A percentile compares a stretch with the other conserved stretches of the same genome.
These are phyloP conservation scores for Melinopterus prodromus DNA, from an alignment of 2,888 invertebrate species.

Conservation along the genomic window DNA sequence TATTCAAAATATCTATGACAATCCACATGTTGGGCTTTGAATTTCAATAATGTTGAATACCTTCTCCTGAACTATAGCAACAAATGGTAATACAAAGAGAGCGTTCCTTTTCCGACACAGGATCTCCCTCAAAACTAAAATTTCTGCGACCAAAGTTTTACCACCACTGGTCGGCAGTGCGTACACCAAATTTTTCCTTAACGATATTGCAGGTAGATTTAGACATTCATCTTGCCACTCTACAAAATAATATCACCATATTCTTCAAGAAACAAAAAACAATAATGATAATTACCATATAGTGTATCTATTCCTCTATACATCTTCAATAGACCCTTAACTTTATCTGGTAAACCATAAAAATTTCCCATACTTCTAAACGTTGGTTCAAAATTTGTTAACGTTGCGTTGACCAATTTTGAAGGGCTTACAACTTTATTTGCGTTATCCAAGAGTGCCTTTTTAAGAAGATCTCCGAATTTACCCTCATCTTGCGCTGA, in stretches of 20 bases:
- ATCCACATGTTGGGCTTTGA: too few relatives aligned
- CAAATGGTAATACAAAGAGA: slow-evolving; percentile 91
- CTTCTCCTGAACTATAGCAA: slow-evolving; percentile 98
- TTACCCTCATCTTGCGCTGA: slow-evolving; percentile 32
- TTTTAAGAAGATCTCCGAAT: slow-evolving; percentile 50
- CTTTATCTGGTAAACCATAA: slow-evolving; percentile 80
- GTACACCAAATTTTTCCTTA: slow-evolving; percentile 85
- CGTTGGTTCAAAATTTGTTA: slow-evolving; percentile 29
- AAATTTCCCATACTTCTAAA: slow-evolving; percentile 64
- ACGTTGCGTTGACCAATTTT: slow-evolving; percentile 40
- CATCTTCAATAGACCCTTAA: slow-evolving; percentile 74
- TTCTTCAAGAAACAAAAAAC: neutral
- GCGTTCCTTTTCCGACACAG: slow-evolving; percentile 83
- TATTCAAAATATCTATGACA: too few relatives aligned
- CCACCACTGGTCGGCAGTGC: slow-evolving; percentile 97
- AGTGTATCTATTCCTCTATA: slow-evolving; percentile 82
- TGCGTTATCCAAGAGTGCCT: slow-evolving; percentile 53
- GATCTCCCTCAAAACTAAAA: slow-evolving; percentile 88
- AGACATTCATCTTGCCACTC: slow-evolving; percentile 97
- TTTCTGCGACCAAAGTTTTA: slow-evolving; percentile 96
- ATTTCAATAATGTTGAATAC: slow-evolving; percentile 59
- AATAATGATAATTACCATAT: slow-evolving; percentile 74
- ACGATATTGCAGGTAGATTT: slow-evolving; percentile 74
- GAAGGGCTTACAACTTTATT: slow-evolving; percentile 45
- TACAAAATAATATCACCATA: slow-evolving; percentile 56